Evolutionary conservation across 2,888 invertebrate genomes (phyloP).

Genomic region (Chloromyia formosa): DNA sequence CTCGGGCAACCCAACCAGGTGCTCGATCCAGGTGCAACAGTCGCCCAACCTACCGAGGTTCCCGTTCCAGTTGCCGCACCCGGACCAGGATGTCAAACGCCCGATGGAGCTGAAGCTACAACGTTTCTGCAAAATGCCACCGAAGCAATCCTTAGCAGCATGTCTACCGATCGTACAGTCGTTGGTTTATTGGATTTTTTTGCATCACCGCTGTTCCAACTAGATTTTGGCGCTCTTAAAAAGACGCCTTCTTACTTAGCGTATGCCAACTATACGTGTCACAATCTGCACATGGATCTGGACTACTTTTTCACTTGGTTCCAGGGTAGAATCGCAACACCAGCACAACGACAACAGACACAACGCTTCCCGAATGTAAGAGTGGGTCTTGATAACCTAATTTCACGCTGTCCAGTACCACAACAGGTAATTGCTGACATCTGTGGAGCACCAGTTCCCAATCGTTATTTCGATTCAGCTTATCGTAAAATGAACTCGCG

Average conservation of each 20-base stretch:
- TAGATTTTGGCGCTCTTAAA: background rate
- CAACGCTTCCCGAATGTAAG: background rate
- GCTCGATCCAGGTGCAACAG: too few species aligned
- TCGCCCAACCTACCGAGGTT: too few species aligned
- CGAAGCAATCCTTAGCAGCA: background rate
- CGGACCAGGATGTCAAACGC: background rate
- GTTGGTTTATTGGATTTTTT: background rate
- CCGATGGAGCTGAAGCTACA: background rate
- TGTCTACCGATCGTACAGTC: background rate
- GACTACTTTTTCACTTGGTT: constrained; percentile 20
- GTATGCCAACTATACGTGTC: background rate
- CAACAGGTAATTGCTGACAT: background rate
- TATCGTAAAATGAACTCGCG: background rate
- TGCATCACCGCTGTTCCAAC: background rate
- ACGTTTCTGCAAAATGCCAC: background rate
- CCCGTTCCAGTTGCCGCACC: background rate
- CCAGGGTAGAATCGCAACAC: background rate
- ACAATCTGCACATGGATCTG: background rate
- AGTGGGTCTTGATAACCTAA: too few species aligned
- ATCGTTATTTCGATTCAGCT: background rate
- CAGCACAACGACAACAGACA: background rate
- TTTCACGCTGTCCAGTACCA: background rate
- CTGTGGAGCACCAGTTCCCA: background rate
- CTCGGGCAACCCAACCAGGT: too few species aligned
- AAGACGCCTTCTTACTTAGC: background rate